Percentiles rank a stretch among this genome's conserved stretches.
Evolutionary conservation across 2,797 vertebrate genomes (phyloP).

Genomic region (Natrix natrix): DNA sequence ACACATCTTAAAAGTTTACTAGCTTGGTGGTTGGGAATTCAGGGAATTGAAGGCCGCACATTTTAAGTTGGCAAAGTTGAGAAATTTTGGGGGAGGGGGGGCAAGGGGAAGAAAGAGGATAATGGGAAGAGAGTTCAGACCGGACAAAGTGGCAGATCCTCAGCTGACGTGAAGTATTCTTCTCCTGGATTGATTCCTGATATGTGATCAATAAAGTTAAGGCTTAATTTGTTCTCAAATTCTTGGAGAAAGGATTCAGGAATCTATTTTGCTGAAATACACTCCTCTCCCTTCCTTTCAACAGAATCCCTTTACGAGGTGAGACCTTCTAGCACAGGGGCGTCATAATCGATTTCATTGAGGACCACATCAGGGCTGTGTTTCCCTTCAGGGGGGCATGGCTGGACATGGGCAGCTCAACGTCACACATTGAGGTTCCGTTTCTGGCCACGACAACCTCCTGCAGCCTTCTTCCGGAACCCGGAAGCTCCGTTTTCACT

Average conservation of each 20-base stretch:
- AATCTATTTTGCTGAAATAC: not conserved
- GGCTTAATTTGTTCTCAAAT: conserved; percentile 19
- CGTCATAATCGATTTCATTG: too few relatives aligned
- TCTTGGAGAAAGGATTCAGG: not conserved
- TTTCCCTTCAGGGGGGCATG: too few relatives aligned
- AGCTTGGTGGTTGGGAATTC: not conserved
- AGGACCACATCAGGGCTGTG: too few relatives aligned
- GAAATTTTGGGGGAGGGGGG: not conserved
- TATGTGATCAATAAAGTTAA: conserved; percentile 76
- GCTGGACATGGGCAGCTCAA: too few relatives aligned
- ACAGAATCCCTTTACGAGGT: not conserved
- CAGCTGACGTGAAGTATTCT: conserved; percentile 68
- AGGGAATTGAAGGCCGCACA: not conserved
- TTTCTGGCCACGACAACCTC: too few relatives aligned
- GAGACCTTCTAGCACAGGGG: not conserved
- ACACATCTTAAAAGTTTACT: not conserved
- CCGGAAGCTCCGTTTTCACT: too few relatives aligned
- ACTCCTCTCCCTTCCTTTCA: not conserved
- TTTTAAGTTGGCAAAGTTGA: not conserved
- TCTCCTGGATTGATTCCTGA: conserved; percentile 76
- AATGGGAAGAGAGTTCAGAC: conserved; percentile 54
- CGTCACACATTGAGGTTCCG: too few relatives aligned
- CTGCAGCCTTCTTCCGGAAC: too few relatives aligned
- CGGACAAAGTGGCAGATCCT: conserved; percentile 86
- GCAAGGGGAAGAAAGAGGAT: not conserved